Base-by-base conservation (phyloP, 2,797 vertebrate species). In the Rhinichthys osculus region DNA sequence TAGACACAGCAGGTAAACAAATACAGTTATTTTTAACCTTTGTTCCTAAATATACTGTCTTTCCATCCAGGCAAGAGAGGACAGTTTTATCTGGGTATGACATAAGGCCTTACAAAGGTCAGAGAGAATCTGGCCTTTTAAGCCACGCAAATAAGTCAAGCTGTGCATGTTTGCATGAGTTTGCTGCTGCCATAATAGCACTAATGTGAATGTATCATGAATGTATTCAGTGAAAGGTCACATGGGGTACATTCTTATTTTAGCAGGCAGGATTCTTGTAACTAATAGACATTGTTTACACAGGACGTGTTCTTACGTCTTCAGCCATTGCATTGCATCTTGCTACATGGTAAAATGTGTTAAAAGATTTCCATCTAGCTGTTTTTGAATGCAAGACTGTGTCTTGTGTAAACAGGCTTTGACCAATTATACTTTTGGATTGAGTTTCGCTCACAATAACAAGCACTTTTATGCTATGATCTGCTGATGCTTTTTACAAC, bases 81-180 rank as follows among this genome's bases (percentile, higher is more conserved):
- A 93, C 91, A 88, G 77, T 92, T 92, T 80, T 90, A 74, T 84
- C 88, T 88, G 92, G 93, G 94, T 94, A 95, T 88, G 94, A 93
- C 59, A 90, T 88, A 85, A 87, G 91, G 88, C 89, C 70, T 91
- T 78, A 81, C 42, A 81, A 78, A 91, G 87, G 90, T 90, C 93
- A 91, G 86, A 70, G 87, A 89, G 92, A 92, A 90, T 94, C 91
- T 87, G 87, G n/a, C 86, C 81, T 83, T 86, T 72, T 72, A 81
- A 89, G 77, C 23, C 92, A 92, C 92, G 89, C 85, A 50, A 47
- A 44, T 6, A 67, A n/a, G 9, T 87, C 47, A 70, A 90, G 82
- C 87, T 42, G 62, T 90, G 93, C 93, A 93, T 93, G 93, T 83
- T 77, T 91, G 93, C 92, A 93, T 90, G 93, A 73, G 87, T 80